Percentiles rank a stretch among this genome's conserved stretches.
These are phyloP conservation scores for Chaenodraco wilsoni DNA, from an alignment of 2,797 vertebrate genomes.

Conservation along the genomic window DNA sequence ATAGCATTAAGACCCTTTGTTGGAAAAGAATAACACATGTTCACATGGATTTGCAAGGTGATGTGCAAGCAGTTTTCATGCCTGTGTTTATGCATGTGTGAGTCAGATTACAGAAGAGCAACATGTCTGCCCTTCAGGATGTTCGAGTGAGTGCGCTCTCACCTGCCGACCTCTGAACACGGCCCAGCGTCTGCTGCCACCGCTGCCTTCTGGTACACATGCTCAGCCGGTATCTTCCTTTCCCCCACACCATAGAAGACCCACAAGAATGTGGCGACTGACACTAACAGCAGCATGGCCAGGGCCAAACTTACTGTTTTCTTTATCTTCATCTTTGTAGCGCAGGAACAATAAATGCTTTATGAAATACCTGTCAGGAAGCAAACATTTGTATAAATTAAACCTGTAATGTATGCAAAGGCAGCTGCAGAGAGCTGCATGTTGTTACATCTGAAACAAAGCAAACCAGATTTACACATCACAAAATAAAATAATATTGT, in stretches of 20 bases:
- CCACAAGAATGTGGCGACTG: constrained; percentile 73
- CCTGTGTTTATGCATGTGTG: background rate
- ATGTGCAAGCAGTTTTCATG: background rate
- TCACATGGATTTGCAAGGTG: background rate
- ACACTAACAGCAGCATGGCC: constrained; percentile 71
- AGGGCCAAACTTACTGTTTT: constrained; percentile 61
- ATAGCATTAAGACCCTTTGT: background rate
- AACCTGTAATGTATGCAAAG: background rate
- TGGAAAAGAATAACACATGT: constrained; percentile 11
- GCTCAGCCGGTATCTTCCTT: background rate
- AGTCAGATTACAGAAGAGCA: constrained; percentile 1
- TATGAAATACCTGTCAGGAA: constrained; percentile 23
- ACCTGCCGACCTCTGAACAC: constrained; percentile 93
- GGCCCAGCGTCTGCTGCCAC: constrained; percentile 90
- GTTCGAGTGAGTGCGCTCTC: constrained; percentile 42
- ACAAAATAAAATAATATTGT: background rate
- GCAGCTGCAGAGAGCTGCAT: background rate
- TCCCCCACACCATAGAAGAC: constrained; percentile 83
- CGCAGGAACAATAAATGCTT: background rate
- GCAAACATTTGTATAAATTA: background rate
- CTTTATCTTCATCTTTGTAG: constrained; percentile 65
- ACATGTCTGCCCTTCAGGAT: background rate
- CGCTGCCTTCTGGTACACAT: constrained; percentile 81
- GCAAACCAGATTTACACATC: background rate
- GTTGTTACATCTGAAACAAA: background rate